Evolutionary conservation across 2,888 invertebrate species (phyloP).

Genomic region (Mesorhabditis sp.): DNA sequence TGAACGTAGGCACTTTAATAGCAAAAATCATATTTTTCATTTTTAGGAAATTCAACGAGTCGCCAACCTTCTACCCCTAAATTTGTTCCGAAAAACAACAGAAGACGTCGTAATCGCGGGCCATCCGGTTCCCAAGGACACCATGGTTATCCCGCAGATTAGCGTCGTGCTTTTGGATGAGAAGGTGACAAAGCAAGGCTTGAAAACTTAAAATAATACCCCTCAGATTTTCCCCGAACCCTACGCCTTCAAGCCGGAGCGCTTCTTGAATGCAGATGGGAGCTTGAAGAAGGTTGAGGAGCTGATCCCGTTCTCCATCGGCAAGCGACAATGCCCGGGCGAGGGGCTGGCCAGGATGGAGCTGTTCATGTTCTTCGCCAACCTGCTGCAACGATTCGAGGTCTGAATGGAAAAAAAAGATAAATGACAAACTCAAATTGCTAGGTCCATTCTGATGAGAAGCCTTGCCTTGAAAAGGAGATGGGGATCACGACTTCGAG

Average conservation of each 20-base stretch:
- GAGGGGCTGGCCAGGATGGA: conserved; percentile 32
- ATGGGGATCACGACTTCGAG: no score
- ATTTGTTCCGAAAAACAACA: conserved; percentile 21
- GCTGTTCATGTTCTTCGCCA: conserved; percentile 29
- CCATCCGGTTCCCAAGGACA: conserved; percentile 18
- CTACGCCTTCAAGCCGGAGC: conserved; percentile 34
- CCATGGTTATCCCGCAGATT: conserved; percentile 25
- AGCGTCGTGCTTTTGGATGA: conserved; percentile 25
- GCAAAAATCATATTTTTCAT: neutral
- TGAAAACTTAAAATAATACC: conserved; percentile 12
- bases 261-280: conserved; percentile 42
- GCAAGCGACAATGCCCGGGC: conserved; percentile 32
- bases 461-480: no score
- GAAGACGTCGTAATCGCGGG: conserved; percentile 20
- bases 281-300: conserved; percentile 25
- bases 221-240: conserved; percentile 42
- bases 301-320: conserved; percentile 31
- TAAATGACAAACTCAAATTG: no score
- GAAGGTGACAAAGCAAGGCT: conserved; percentile 9
- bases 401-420: neutral
- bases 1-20: conserved; percentile 17
- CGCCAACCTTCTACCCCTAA: conserved; percentile 24
- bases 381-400: conserved; percentile 27
- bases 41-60: conserved; percentile 22
- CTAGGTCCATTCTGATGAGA: no score